Evolutionary conservation across 2,797 vertebrate species (phyloP).

Genomic region (Onychomys arenicola): DNA sequence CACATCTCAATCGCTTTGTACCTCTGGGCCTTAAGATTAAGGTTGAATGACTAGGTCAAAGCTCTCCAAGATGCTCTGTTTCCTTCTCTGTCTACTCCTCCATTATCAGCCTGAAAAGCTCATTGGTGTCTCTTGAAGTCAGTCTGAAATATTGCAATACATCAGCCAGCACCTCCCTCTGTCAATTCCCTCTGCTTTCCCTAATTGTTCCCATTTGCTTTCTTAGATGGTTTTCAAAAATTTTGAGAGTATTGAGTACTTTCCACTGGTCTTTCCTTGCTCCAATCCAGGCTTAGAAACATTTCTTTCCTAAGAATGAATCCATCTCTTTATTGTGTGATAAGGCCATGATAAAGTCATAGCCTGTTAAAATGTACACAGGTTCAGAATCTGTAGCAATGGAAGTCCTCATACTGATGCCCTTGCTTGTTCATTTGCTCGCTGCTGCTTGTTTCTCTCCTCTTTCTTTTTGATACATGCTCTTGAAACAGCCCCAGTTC

Average conservation of each 20-base stretch:
- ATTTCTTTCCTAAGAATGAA: background rate
- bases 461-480: background rate
- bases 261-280: slow-evolving; percentile 29
- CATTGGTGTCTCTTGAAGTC: background rate
- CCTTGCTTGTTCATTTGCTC: background rate
- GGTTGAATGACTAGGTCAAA: background rate
- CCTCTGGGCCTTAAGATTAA: background rate
- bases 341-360: background rate
- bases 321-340: background rate
- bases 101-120: background rate
- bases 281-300: background rate
- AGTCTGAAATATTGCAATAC: background rate
- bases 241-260: background rate
- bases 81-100: background rate
- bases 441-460: background rate
- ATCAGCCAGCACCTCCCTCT: background rate
- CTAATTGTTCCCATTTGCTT: background rate
- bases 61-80: background rate
- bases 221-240: background rate
- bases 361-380: background rate
- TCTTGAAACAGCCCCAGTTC: background rate
- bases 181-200: background rate
- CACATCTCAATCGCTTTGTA: background rate
- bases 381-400: background rate
- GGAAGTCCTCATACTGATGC: background rate